These are phyloP conservation scores for Caenorhabditis doughertyi DNA, from an alignment of 2,888 invertebrate genomes.

Conservation along the genomic window DNA sequence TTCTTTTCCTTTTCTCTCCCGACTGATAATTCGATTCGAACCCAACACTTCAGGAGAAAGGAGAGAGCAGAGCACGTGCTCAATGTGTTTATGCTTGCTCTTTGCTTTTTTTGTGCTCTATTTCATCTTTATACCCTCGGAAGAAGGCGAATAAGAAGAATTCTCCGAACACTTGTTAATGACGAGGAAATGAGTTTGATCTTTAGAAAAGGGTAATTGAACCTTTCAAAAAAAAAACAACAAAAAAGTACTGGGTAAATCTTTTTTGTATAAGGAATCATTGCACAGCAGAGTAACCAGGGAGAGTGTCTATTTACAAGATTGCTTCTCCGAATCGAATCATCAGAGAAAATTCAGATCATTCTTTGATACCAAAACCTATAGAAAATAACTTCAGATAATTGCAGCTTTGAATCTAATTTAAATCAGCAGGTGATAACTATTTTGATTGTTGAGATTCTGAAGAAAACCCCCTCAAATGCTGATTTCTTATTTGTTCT, in stretches of 20 bases:
- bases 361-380: not conserved
- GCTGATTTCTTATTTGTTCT: not conserved
- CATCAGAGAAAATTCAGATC: no score
- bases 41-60: constrained; percentile 36
- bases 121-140: constrained; percentile 8
- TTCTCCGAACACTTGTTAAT: constrained; percentile 10
- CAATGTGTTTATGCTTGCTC: constrained; percentile 58
- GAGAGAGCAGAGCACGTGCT: constrained; percentile 50
- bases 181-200: no score
- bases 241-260: no score
- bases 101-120: constrained; percentile 47
- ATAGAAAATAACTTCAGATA: not conserved
- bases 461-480: not conserved
- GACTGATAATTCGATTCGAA: constrained; percentile 61
- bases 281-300: no score
- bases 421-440: not conserved
- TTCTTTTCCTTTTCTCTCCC: constrained; percentile 33
- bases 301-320: no score
- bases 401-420: constrained; percentile 4
- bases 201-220: no score
- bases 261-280: no score
- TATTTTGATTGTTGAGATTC: not conserved
- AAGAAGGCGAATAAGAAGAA: no score
- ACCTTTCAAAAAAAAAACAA: no score
- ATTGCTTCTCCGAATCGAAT: no score